These are phyloP conservation scores for Clistopyga incitator DNA, from an alignment of 2,888 invertebrate genomes.

Conservation along the genomic window DNA sequence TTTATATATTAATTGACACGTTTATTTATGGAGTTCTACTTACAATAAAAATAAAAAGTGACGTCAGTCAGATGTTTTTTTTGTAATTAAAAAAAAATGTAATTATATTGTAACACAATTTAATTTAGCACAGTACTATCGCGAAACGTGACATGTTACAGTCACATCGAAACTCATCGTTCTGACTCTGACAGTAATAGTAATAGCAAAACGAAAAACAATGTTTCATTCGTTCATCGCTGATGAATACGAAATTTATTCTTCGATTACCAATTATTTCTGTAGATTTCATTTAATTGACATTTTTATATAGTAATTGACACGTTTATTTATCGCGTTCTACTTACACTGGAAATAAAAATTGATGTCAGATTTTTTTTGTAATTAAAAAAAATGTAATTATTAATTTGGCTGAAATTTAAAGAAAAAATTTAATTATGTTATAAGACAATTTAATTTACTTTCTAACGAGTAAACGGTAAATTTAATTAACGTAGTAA, in stretches of 20 bases:
- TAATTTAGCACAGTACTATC: slow-evolving; percentile 9
- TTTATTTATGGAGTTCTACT: neutral
- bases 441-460: too few relatives aligned
- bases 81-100: neutral
- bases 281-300: neutral
- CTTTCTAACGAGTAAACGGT: too few relatives aligned
- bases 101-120: too few relatives aligned
- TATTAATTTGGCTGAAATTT: too few relatives aligned
- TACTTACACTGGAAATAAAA: neutral
- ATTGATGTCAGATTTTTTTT: neutral
- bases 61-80: neutral
- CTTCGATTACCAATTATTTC: neutral
- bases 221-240: neutral
- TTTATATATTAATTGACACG: neutral
- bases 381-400: too few relatives aligned
- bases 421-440: too few relatives aligned
- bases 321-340: neutral
- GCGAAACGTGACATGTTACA: slow-evolving; percentile 22
- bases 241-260: neutral
- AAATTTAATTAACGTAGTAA: too few relatives aligned
- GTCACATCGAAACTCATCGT: neutral
- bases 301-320: neutral
- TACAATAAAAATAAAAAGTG: neutral
- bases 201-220: neutral
- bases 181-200: neutral